These are phyloP conservation scores for Urophycis tenuis DNA, from an alignment of 2,797 vertebrate species.

Conservation along the genomic window DNA sequence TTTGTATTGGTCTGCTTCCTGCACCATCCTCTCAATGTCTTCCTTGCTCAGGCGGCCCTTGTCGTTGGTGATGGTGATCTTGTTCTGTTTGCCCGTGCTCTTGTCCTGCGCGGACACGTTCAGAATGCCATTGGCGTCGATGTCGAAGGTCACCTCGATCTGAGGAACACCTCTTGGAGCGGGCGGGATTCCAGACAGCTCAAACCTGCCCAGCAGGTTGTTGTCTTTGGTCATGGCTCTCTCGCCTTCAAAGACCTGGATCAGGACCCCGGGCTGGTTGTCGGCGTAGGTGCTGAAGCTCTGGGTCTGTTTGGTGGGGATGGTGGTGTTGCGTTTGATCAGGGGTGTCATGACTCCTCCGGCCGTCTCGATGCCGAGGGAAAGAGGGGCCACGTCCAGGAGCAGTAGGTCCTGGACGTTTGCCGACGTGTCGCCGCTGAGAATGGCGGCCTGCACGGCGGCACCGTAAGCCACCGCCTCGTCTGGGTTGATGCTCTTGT, in stretches of 20 bases:
- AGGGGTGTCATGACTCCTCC: conserved; percentile 99
- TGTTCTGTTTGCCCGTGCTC: conserved; percentile 89
- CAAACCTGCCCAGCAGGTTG: conserved; percentile 90
- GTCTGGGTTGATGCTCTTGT: too few species aligned
- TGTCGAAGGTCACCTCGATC: conserved; percentile 96
- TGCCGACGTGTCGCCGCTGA: too few species aligned
- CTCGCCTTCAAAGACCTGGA: conserved; percentile 78
- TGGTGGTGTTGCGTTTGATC: too few species aligned
- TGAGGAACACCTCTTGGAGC: conserved; percentile 92
- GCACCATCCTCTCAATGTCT: too few species aligned
- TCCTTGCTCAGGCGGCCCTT: too few species aligned
- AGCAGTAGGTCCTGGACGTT: conserved; percentile 91
- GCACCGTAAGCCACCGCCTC: too few species aligned
- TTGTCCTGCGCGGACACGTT: conserved; percentile 93
- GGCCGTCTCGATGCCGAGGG: conserved; percentile 94
- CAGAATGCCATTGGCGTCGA: conserved; percentile 91
- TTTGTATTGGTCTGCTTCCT: too few species aligned
- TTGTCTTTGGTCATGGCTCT: conserved; percentile 94
- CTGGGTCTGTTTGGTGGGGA: conserved; percentile 95
- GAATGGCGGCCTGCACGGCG: too few species aligned
- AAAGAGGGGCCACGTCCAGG: conserved; percentile 91
- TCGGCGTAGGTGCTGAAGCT: conserved; percentile 95
- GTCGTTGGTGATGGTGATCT: too few species aligned
- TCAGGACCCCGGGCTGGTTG: conserved; percentile 93
- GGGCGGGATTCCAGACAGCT: conserved; percentile 90